Base-by-base conservation (phyloP, 2,888 invertebrate species). In the Euproctis similis region DNA sequence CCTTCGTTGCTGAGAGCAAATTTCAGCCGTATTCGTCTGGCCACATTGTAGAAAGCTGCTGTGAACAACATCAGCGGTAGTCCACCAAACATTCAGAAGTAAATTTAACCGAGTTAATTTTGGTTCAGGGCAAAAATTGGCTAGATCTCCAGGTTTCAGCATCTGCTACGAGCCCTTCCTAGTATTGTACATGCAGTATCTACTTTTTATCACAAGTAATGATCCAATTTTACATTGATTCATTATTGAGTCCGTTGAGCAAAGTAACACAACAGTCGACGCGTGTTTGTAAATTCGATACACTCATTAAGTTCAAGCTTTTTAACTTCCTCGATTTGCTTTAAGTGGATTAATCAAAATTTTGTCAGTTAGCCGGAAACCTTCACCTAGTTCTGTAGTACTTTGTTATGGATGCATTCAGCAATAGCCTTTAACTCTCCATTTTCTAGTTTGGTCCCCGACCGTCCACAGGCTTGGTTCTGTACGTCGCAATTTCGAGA, bases 231-330 rank as follows among this genome's bases (percentile, higher is more conserved):
- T 26, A 26, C 19, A 26, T 26, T 8, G 8, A 19, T 11, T 26
- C 12, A 19, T 26, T 19, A 26, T 26, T 19, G 26, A 9, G 28
- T 9, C 20, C 6, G n/a, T n/a, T n/a, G n/a, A 28, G 13, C 10
- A 28, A 28, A 14, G 28, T 28, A 28, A 27, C 21, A 20, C 27
- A 27, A 21, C 27, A 27, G 20, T 27, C 27, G 13, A 27, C 27
- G 12, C 22, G 22, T 28, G 28, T 28, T 28, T n/a, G n/a, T n/a
- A n/a, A n/a, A n/a, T n/a, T n/a, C 21, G 12, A 20, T 27, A 20
- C 27, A 27, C 27, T 27, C 20, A 27, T n/a, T n/a, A n/a, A n/a
- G n/a, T n/a, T n/a, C n/a, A n/a, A n/a, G n/a, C n/a, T 9, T 20
- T 28, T 28, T 24, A 4, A 24, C 24, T 24, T 24, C 16, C 8